A percentile compares a stretch with the other conserved stretches of the same genome.
Conservation (phyloP, 2,888 invertebrate genomes). For the Drosophila longiperda region DNA sequence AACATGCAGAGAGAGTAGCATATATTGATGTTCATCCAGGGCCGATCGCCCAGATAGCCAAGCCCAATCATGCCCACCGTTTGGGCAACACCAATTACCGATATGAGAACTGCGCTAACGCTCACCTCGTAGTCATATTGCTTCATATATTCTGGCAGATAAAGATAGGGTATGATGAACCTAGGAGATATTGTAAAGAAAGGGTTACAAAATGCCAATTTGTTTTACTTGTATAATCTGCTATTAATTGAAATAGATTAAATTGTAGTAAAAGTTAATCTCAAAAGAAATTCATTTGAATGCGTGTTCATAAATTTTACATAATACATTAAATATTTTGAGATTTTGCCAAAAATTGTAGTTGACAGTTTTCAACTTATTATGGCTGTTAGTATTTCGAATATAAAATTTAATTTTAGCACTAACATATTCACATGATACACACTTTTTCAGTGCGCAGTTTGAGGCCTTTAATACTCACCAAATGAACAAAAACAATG, state of each 20-base stretch:
- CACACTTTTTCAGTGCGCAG: slow-evolving; percentile 36
- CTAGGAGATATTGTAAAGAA: slow-evolving; percentile 86
- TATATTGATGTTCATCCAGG: slow-evolving; percentile 92
- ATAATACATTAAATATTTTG: slow-evolving; percentile 38
- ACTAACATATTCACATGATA: slow-evolving; percentile 13
- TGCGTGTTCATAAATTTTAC: background rate
- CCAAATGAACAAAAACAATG: slow-evolving; percentile 95
- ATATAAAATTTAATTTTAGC: slow-evolving; percentile 20
- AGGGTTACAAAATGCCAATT: background rate
- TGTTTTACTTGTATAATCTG: background rate
- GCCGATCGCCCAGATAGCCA: slow-evolving; percentile 95
- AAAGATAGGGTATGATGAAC: slow-evolving; percentile 98
- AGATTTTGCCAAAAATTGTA: slow-evolving; percentile 53
- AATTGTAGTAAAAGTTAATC: background rate
- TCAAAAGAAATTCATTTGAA: background rate
- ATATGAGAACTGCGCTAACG: slow-evolving; percentile 92
- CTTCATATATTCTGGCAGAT: slow-evolving; percentile 93
- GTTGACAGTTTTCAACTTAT: slow-evolving; percentile 40
- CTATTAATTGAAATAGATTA: background rate
- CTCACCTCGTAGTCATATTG: slow-evolving; percentile 89
- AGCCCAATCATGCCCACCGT: slow-evolving; percentile 95
- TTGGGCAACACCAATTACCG: slow-evolving; percentile 94
- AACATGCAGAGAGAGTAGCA: slow-evolving; percentile 93
- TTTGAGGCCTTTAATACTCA: slow-evolving; percentile 87
- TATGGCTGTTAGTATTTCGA: slow-evolving; percentile 17